phyloP scores from a whole-genome alignment of 2,113 vertebrate species.

The Pedionomus torquatus region DNA sequence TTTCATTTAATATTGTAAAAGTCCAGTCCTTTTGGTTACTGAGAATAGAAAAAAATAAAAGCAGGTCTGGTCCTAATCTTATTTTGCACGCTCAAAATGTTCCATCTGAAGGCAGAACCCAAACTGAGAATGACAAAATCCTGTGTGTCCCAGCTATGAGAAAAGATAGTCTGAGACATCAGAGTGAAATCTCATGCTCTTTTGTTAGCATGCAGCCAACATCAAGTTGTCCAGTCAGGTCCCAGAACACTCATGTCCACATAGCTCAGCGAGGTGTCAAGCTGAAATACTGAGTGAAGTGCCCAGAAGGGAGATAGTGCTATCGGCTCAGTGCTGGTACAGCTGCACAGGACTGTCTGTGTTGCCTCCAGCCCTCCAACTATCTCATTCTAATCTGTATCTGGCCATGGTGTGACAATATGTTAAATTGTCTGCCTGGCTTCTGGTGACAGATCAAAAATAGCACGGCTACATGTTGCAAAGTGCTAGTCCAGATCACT shows the following conservation, averaged over 20 bases:
- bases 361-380: background rate
- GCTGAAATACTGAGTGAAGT: background rate
- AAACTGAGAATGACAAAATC: background rate
- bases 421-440: background rate
- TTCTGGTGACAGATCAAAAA: constrained; percentile 31
- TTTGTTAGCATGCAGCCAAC: background rate
- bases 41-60: background rate
- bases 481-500: background rate
- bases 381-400: background rate
- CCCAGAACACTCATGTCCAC: background rate
- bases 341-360: background rate
- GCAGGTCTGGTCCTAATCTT: background rate
- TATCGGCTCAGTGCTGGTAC: background rate
- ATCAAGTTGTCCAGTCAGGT: background rate
- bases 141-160: background rate
- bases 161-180: background rate
- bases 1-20: background rate
- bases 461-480: background rate
- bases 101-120: background rate
- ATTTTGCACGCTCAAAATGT: background rate
- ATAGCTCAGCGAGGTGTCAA: background rate
- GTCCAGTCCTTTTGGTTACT: background rate
- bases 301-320: background rate
- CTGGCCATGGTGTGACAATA: background rate
- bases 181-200: background rate